Evolutionary conservation across 2,113 vertebrate species (phyloP).

Genomic region (Gorilla gorilla): DNA sequence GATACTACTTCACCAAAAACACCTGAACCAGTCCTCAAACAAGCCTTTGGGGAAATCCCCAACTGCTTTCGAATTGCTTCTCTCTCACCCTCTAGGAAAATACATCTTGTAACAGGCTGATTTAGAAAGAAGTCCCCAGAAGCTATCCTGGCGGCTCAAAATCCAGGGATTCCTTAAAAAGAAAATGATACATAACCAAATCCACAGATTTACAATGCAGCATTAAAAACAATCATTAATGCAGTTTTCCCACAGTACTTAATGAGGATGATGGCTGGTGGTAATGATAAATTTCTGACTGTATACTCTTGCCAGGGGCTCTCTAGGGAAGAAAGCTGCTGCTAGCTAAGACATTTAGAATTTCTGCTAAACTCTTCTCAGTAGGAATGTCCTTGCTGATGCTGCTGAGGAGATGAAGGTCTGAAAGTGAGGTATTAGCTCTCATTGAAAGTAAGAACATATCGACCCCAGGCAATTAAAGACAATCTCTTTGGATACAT

Average conservation of each 20-base stretch:
- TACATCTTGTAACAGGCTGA: constrained; percentile 23
- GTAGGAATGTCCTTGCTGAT: constrained; percentile 47
- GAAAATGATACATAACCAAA: constrained; percentile 29
- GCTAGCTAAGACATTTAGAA: neutral
- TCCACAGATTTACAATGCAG: neutral
- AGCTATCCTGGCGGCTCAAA: neutral
- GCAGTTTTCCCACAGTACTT: constrained; percentile 17
- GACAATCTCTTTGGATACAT: constrained; percentile 55
- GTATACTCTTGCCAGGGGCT: neutral
- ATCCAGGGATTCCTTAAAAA: constrained; percentile 34
- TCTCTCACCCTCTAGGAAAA: constrained; percentile 17
- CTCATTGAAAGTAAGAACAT: constrained; percentile 55
- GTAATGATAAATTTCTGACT: constrained; percentile 46
- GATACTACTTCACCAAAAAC: constrained; percentile 23
- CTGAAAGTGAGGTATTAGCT: constrained; percentile 56
- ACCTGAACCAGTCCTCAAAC: constrained; percentile 34
- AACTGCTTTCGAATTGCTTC: constrained; percentile 26
- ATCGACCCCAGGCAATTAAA: constrained; percentile 64
- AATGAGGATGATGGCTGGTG: constrained; percentile 37
- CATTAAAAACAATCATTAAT: constrained; percentile 50
- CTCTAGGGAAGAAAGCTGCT: neutral
- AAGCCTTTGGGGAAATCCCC: constrained; percentile 57
- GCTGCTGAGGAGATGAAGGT: neutral
- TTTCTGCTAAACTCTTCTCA: constrained; percentile 30
- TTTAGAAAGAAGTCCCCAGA: constrained; percentile 20